Conservation (phyloP, 2,888 invertebrate species). For the Eristalis intricaria region DNA sequence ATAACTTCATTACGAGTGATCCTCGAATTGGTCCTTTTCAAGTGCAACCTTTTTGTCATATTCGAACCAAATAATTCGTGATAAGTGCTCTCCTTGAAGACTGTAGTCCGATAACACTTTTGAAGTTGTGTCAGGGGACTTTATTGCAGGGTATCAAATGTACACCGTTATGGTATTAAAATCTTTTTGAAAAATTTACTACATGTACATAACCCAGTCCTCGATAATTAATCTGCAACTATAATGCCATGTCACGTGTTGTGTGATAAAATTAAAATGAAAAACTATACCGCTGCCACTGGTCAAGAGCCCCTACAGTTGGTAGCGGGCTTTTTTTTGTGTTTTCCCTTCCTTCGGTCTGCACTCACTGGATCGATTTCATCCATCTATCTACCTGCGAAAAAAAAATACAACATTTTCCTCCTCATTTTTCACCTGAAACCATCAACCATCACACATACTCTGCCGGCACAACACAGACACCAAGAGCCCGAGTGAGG, state of each 20-base stretch:
- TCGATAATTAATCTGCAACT: constrained; percentile 53
- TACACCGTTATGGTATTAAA: background rate
- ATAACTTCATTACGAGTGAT: constrained; percentile 22
- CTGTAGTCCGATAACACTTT: background rate
- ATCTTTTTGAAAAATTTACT: background rate
- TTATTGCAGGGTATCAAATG: background rate
- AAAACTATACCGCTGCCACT: constrained; percentile 36
- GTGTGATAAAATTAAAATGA: constrained; percentile 53
- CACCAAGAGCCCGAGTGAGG: background rate
- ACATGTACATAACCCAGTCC: background rate
- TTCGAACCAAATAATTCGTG: background rate
- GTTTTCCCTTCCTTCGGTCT: background rate
- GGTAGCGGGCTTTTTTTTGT: background rate
- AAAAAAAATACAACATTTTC: constrained; percentile 33
- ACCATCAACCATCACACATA: constrained; percentile 60
- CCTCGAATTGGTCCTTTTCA: background rate
- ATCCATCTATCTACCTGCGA: constrained; percentile 64
- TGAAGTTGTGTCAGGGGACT: background rate
- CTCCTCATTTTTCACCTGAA: constrained; percentile 66
- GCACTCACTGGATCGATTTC: constrained; percentile 48
- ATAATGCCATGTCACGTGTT: constrained; percentile 55
- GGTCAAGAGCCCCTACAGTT: constrained; percentile 17
- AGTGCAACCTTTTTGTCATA: constrained; percentile 49
- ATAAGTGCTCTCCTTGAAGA: constrained; percentile 22
- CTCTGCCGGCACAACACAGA: background rate